Evolutionary conservation across 2,113 vertebrate species (phyloP), one percentile per base, ranked within the genome.

Genomic region (Xenotilapia leptura): DNA sequence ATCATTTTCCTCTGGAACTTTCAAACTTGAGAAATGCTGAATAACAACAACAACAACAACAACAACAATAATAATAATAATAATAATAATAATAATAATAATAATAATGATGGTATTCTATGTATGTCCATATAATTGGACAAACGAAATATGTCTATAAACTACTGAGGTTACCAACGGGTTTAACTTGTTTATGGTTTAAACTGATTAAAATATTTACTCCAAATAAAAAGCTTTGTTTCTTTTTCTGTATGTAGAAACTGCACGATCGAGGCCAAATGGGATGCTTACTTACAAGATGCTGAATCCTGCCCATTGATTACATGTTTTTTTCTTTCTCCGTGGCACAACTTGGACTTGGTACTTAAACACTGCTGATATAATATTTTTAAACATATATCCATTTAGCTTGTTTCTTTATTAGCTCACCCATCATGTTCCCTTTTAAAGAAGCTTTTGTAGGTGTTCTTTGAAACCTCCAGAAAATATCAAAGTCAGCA

Each of bases 61-160:
- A 31, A 31, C 1, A 33, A 33, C 0, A 42, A 42, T 1, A 68
- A 68, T 2, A 21, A 68, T 3, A 9, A 62, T 19, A 7, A n/a
- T 36, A 3, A 47, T 28, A 10, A 33, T 60, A 65, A 21, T 8
- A 40, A 42, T 40, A 40, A 21, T 40, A 9, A 70, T 68, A 9
- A 54, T 54, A 5, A 13, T 12, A 7, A 65, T 21, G 0, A 23
- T 68, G 36, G 62, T 40, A 68, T 21, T 38, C 9, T 38, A 62
- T 33, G 15, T 38, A 38, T 65, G 60, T 36, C 60, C 17, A 12
- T 65, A 38, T 65, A 10, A 38, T 38, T 21, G 10, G 56, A 60
- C 56, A 17, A 60, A 60, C 0, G 0, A 58, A 31, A 60, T 31
- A 31, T 31, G 14, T 31, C 62, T 40, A 40, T 23, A 42, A 70